Percentiles rank a stretch among this genome's conserved stretches.
Conservation (phyloP, 2,797 vertebrate genomes). For the Phataginus tetradactyla region DNA sequence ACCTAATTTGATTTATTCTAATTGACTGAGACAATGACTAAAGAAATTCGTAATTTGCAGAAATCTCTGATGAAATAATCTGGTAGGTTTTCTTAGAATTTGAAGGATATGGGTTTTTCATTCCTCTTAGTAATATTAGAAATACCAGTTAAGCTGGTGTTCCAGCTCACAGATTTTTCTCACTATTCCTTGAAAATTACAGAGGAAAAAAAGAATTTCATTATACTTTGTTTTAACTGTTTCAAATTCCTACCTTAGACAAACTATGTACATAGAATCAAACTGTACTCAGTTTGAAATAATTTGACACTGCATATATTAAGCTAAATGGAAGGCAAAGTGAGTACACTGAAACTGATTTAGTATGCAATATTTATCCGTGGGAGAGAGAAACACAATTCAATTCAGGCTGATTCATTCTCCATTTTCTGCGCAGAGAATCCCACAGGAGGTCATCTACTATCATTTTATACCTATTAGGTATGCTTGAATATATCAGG, state of each 20-base stretch:
- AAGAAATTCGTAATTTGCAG: neutral
- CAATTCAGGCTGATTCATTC: constrained; percentile 69
- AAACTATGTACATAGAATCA: constrained; percentile 61
- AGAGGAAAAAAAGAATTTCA: constrained; percentile 39
- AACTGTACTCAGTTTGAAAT: constrained; percentile 70
- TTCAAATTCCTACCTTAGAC: constrained; percentile 69
- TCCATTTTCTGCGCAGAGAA: constrained; percentile 53
- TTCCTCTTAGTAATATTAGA: constrained; percentile 27
- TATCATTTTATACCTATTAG: constrained; percentile 69
- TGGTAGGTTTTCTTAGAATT: neutral
- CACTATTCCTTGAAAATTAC: neutral
- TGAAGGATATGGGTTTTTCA: neutral
- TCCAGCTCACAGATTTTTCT: constrained; percentile 24
- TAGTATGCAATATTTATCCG: constrained; percentile 77
- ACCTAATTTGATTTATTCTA: neutral
- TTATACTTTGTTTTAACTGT: constrained; percentile 45
- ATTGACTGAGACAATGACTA: neutral
- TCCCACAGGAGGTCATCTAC: constrained; percentile 74
- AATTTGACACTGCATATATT: constrained; percentile 74
- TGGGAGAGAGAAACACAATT: constrained; percentile 73
- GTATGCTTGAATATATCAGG: constrained; percentile 60
- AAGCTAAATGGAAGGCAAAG: constrained; percentile 57
- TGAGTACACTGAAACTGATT: constrained; percentile 64
- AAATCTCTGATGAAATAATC: constrained; percentile 38
- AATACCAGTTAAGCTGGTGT: neutral